Evolutionary conservation across 2,888 invertebrate genomes (phyloP).

Genomic region (Limnephilus lunatus): DNA sequence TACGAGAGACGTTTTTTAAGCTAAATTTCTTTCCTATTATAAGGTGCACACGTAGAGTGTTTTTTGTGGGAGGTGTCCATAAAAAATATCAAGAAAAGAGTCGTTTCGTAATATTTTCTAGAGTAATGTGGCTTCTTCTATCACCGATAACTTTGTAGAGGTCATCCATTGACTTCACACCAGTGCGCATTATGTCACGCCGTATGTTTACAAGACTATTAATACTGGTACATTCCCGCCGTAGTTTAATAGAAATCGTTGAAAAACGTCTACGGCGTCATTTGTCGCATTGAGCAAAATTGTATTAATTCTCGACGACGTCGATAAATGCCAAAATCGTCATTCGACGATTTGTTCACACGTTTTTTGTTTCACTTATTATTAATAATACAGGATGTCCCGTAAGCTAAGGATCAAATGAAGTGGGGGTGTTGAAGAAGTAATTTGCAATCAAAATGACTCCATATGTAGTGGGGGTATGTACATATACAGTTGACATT

Average conservation of each 20-base stretch:
- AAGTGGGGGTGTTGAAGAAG: too few relatives aligned
- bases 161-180: neutral
- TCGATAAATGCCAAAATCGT: too few relatives aligned
- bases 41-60: neutral
- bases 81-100: neutral
- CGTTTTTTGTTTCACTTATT: too few relatives aligned
- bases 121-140: neutral
- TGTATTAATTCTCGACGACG: neutral
- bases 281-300: neutral
- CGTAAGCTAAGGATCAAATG: too few relatives aligned
- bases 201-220: neutral
- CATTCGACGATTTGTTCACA: too few relatives aligned
- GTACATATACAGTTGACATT: too few relatives aligned
- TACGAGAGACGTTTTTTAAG: too few relatives aligned
- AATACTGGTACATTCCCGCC: neutral
- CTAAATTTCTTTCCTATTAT: too few relatives aligned
- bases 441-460: too few relatives aligned
- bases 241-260: neutral
- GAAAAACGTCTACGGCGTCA: neutral
- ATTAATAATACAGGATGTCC: too few relatives aligned
- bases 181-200: neutral
- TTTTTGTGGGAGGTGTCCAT: neutral
- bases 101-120: neutral
- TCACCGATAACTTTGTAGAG: neutral
- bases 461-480: too few relatives aligned